These are phyloP conservation scores for Oxyscelio sp. DNA, from an alignment of 2,888 invertebrate genomes.

Conservation along the genomic window DNA sequence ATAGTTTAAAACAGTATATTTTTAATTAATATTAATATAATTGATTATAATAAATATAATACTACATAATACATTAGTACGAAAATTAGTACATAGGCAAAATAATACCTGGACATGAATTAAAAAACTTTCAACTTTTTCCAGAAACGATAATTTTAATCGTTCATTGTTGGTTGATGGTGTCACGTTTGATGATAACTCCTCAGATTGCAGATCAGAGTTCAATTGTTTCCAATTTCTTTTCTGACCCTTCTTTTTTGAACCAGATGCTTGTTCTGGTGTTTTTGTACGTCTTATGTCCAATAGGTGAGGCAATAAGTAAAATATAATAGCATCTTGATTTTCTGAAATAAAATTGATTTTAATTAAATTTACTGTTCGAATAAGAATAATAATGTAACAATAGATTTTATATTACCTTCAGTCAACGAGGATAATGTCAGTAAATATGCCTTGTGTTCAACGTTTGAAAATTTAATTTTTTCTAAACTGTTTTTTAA, in stretches of 20 bases:
- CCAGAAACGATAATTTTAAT: background rate
- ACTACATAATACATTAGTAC: background rate
- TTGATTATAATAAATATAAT: no score
- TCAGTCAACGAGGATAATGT: background rate
- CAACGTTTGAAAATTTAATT: background rate
- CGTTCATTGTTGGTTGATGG: background rate
- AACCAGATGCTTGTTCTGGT: no score
- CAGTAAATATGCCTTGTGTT: background rate
- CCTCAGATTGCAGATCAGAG: background rate
- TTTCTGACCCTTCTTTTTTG: background rate
- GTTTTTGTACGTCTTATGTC: background rate
- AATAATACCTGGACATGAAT: constrained; percentile 14
- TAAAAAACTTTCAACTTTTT: constrained; percentile 17
- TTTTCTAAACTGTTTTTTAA: background rate
- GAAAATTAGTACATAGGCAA: background rate
- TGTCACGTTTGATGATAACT: background rate
- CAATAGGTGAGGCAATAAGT: background rate
- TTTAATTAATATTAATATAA: no score
- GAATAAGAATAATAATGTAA: background rate
- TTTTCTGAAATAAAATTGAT: background rate
- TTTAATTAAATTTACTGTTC: background rate
- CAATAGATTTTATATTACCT: constrained; percentile 3
- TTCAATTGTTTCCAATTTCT: background rate
- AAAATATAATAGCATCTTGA: background rate
- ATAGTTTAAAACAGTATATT: background rate